A percentile compares a stretch with the other conserved stretches of the same genome.
These are phyloP conservation scores for Watsonalla cultraria DNA, from an alignment of 2,888 invertebrate genomes.

Conservation along the genomic window DNA sequence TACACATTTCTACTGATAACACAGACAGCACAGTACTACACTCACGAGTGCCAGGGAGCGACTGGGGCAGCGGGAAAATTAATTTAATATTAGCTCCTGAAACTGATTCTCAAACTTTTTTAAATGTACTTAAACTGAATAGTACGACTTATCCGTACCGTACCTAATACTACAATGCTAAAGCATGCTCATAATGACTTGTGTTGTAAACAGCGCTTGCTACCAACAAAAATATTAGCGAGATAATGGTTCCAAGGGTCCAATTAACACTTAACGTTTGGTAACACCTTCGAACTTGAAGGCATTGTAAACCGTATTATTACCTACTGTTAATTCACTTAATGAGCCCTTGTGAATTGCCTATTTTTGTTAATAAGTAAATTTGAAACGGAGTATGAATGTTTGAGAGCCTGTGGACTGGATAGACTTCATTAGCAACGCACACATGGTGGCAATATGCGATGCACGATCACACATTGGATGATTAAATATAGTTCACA, in stretches of 20 bases:
- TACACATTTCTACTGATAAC: constrained; percentile 51
- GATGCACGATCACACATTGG: constrained; percentile 52
- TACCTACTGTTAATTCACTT: constrained; percentile 8
- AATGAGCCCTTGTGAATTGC: constrained; percentile 15
- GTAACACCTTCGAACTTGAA: constrained; percentile 36
- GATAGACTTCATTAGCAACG: constrained; percentile 71
- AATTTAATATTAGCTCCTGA: constrained; percentile 73
- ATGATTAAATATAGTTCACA: constrained; percentile 71
- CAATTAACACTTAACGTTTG: constrained; percentile 38
- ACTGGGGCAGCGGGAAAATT: constrained; percentile 72
- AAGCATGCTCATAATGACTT: constrained; percentile 12
- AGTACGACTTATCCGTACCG: constrained; percentile 19
- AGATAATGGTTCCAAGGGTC: constrained; percentile 27
- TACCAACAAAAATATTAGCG: constrained; percentile 39
- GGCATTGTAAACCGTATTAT: constrained; percentile 20
- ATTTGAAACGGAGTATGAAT: constrained; percentile 16
- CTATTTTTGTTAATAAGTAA: constrained; percentile 3
- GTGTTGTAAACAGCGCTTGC: constrained; percentile 27
- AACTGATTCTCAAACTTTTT: constrained; percentile 56
- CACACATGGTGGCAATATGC: constrained; percentile 67
- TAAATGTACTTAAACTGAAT: not conserved
- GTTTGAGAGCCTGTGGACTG: constrained; percentile 58
- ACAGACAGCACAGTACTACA: constrained; percentile 44
- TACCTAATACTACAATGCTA: constrained; percentile 20
- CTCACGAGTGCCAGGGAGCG: constrained; percentile 61